Evolutionary conservation across 2,888 invertebrate species (phyloP), one percentile per base, ranked within the genome.

Genomic region (Colostygia pectinataria): DNA sequence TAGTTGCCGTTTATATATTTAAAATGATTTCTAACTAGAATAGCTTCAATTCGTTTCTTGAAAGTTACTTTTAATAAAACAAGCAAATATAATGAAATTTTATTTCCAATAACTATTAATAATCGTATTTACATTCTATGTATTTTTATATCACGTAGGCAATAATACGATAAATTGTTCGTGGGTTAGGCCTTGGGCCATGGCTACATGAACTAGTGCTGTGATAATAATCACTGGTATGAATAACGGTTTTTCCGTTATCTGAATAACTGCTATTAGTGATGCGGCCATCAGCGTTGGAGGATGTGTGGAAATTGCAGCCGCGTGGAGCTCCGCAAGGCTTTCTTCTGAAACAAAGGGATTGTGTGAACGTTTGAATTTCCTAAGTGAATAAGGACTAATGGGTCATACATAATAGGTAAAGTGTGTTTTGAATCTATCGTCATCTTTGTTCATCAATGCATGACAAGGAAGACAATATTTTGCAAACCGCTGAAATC

Each of bases 261-360:
- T 29, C 27, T 74, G 45, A 9, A 74, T 63, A 53, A 80, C 55
- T 1, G 75, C 67, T 62, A 74, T 43, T 20, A 78, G 55, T 61
- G 80, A 55, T 42, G 70, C 65, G 43, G 69, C 66, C 1, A 72
- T 53, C 8, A 63, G 36, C 18, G 66, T 61, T 18, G 79, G 64
- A n/a, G 83, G 74, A 1, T 75, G 74, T 5, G 71, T 65, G 1
- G 76, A 65, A 34, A 60, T 62, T 1, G 74, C 71, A 0, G 79
- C 79, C 12, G 89, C 90, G 65, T 91, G 90, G 1, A 91, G 80
- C 53, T 91, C 90, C 0, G 90, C 90, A 43, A 90, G 81, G 64
- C 90, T 90, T 83, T 91, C 88, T 89, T 81, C 84, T 88, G 87
- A 48, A 90, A 90, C 87, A 88, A 89, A 76, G 47, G 68, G 53